Percentiles rank a stretch among this genome's conserved stretches.
Evolutionary conservation across 2,113 vertebrate species (phyloP).

Genomic region (Gnathonemus echidnorhynchus): DNA sequence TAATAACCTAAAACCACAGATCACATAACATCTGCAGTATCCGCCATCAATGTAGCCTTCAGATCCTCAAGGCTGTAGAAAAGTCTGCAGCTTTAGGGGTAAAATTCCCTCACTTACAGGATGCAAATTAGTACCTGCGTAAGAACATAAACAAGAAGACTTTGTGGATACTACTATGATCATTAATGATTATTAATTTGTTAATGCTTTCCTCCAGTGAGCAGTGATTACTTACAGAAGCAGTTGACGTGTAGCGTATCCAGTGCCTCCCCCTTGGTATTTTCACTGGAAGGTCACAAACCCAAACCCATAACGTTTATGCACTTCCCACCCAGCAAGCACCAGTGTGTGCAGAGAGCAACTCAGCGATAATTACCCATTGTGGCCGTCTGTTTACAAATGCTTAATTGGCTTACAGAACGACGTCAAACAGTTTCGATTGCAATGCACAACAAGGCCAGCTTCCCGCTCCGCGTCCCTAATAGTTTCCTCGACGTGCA

Average conservation of each 20-base stretch:
- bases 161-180: background rate
- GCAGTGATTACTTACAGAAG: background rate
- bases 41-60: background rate
- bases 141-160: background rate
- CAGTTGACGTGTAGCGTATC: background rate
- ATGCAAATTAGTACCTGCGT: background rate
- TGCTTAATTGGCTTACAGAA: conserved; percentile 66
- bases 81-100: background rate
- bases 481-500: background rate
- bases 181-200: background rate
- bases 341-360: conserved; percentile 39
- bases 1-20: background rate
- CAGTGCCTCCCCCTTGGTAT: background rate
- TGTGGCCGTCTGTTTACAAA: conserved; percentile 61
- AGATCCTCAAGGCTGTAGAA: background rate
- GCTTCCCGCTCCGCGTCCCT: background rate
- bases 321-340: background rate
- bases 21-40: background rate
- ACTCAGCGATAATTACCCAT: conserved; percentile 51
- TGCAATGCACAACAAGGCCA: conserved; percentile 40
- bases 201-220: background rate
- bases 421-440: conserved; percentile 57
- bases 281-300: background rate
- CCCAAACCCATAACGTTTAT: background rate
- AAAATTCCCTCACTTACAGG: background rate